Conservation (phyloP, 1,140 invertebrate species). For the honey bee (Apis mellifera) region Amel_HAv3.1 CM009941.2:1752501-1753000, state of each 20-base stretch:
- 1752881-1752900: conserved; percentile 35
- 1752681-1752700: conserved; percentile 14
- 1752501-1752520: background rate
- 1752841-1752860: conserved; percentile 17
- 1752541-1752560: conserved; percentile 70
- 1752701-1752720: conserved; percentile 19
- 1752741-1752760: background rate
- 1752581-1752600: conserved; percentile 65
- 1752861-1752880: conserved; percentile 40
- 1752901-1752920: conserved; percentile 39
- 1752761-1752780: conserved; percentile 23
- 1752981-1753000: background rate
- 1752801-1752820: background rate
- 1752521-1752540: conserved; percentile 52
- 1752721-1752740: background rate
- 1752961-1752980: conserved; percentile 13
- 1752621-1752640: conserved; percentile 50
- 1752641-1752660: conserved; percentile 59
- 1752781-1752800: background rate
- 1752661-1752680: conserved; percentile 40
- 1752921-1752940: conserved; percentile 32
- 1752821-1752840: too few relatives aligned
- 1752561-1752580: conserved; percentile 59
- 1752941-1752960: conserved; percentile 12
- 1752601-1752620: conserved; percentile 57